Base-by-base conservation (phyloP, 2,797 vertebrate species). In the Pangasius djambal region DNA sequence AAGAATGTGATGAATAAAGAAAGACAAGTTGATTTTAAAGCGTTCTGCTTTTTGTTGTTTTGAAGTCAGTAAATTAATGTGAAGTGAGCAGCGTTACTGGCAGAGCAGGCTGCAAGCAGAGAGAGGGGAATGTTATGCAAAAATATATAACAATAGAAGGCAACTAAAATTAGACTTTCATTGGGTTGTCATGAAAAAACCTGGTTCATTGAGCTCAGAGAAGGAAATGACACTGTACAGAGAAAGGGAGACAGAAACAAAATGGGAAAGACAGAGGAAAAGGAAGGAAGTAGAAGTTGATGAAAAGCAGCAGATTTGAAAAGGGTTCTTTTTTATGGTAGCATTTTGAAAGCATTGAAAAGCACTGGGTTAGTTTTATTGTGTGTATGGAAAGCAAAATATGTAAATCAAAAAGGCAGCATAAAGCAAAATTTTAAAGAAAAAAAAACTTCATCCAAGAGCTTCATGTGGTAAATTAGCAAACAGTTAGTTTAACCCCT, bases 311-410 rank as follows among this genome's bases (percentile, higher is more conserved):
- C 57, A 52, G 67, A 81, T 75, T 89, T 87, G 67, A 85, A 87
- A 90, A 63, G 55, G 13, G 31, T 85, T 57, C 40, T 44, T 87
- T 72, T 83, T 78, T 65, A 88, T 75, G 84, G 77, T 50, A 89
- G 89, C 83, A 31, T 65, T 78, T 82, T 89, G 87, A 90, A 91
- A 90, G 89, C 79, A 83, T 61, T 86, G 72, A 77, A 81, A 37
- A 69, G 34, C n/a, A 67, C 6, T 40, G 34, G 34, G 9, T 50
- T 70, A 52, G n/a, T 59, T 75, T 48, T 44, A 86, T 72, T 74
- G 52, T 86, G 67, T 44, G 34, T 59, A n/a, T 34, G 16, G 12
- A 69, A 69, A 63, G 48, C 44, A 52, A 69, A 69, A n/a, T 52
- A 67, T 87, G 25, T 87, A 31, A 40, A 77, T 77, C n/a, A 15